Evolutionary conservation across 2,888 invertebrate species (phyloP).

Genomic region (Melanostoma mellinum): DNA sequence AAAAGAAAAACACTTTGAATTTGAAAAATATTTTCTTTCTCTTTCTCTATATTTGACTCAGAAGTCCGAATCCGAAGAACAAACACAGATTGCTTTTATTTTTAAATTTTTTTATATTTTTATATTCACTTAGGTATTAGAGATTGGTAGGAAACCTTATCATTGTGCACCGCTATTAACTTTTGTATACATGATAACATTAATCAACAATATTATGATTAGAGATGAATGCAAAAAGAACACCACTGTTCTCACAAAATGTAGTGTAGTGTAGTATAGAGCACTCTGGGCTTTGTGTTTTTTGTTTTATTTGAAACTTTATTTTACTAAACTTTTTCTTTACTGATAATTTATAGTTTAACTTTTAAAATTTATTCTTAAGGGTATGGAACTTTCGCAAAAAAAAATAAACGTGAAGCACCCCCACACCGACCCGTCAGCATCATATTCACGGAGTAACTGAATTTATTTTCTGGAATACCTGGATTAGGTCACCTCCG

Average conservation of each 20-base stretch:
- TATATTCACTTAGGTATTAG: conserved; percentile 30
- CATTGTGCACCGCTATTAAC: conserved; percentile 43
- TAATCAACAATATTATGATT: conserved; percentile 21
- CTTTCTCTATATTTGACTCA: not conserved
- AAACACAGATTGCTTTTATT: conserved; percentile 38
- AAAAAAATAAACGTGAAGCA: conserved; percentile 53
- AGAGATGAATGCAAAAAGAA: conserved; percentile 7
- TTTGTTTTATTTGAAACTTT: too few species aligned
- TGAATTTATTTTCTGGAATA: conserved; percentile 79
- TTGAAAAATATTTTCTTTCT: not conserved
- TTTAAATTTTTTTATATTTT: conserved; percentile 33
- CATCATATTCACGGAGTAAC: conserved; percentile 80
- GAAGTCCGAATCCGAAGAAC: not conserved
- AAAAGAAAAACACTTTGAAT: conserved; percentile 17
- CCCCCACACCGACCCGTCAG: conserved; percentile 75
- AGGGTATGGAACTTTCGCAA: conserved; percentile 65
- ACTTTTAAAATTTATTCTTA: conserved; percentile 16
- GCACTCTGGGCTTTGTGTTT: too few species aligned
- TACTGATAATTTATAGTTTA: conserved; percentile 6
- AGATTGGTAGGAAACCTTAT: conserved; percentile 61
- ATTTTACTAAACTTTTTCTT: not conserved
- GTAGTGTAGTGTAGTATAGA: too few species aligned
- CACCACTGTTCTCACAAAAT: too few species aligned
- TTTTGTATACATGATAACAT: conserved; percentile 22
- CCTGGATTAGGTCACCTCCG: conserved; percentile 80